Conservation (phyloP, 1,140 invertebrate species). For the Drosophila nasuta region DNA sequence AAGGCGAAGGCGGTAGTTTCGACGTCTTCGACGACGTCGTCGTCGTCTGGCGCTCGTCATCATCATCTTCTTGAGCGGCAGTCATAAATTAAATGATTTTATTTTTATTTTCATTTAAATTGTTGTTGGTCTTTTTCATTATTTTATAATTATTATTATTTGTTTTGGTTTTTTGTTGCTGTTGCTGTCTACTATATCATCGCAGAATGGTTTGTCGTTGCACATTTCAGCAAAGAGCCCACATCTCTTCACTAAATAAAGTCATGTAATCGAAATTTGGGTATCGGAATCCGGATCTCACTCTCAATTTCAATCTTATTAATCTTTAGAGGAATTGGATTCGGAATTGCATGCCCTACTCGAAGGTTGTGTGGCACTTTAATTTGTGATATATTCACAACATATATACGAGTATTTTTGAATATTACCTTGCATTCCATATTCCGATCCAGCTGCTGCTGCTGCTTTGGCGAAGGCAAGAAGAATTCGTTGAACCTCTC, state of each 20-base stretch:
- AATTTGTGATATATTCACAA: slow-evolving; percentile 48
- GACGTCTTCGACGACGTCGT: slow-evolving; percentile 23
- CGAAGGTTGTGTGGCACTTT: slow-evolving; percentile 69
- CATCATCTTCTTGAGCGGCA: slow-evolving; percentile 55
- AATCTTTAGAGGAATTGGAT: slow-evolving; percentile 13
- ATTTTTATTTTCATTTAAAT: slow-evolving; percentile 53
- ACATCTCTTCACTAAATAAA: slow-evolving; percentile 2
- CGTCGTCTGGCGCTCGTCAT: slow-evolving; percentile 53
- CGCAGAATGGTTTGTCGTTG: slow-evolving; percentile 67
- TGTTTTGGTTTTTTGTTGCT: slow-evolving; percentile 56
- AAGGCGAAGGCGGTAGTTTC: slow-evolving; percentile 7
- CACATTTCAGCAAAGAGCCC: slow-evolving; percentile 47
- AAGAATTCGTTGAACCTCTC: slow-evolving; percentile 60
- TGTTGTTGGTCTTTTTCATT: slow-evolving; percentile 44
- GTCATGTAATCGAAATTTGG: slow-evolving; percentile 19
- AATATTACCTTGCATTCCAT: slow-evolving; percentile 46
- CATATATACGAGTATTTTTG: slow-evolving; percentile 5
- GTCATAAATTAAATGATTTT: slow-evolving; percentile 83
- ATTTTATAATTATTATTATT: slow-evolving; percentile 52
- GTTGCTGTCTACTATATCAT: slow-evolving; percentile 35
- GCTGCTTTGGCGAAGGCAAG: slow-evolving; percentile 25
- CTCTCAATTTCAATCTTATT: slow-evolving; percentile 10
- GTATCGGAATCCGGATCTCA: neutral
- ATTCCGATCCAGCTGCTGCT: neutral
- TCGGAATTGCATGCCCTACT: slow-evolving; percentile 60